phyloP scores from a whole-genome alignment of 1,140 invertebrate species.

The Paraescarpia echinospica region DNA sequence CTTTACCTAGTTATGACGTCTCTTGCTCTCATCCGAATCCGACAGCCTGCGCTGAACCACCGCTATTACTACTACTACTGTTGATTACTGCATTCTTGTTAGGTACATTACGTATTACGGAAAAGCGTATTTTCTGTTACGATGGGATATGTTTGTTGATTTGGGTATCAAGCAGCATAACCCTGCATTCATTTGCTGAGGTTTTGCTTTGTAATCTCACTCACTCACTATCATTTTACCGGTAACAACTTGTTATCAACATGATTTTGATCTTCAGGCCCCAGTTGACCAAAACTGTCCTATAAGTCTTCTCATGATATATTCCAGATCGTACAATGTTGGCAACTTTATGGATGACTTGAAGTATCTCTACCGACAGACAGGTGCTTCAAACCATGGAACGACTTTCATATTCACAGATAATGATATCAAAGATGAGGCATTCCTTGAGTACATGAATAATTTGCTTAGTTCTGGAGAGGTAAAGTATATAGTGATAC shows the following conservation, averaged over 20 bases:
- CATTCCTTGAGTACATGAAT: slow-evolving; percentile 59
- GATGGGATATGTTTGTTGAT: not conserved
- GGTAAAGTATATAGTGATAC: slow-evolving; percentile 34
- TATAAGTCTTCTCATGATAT: not conserved
- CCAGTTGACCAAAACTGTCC: not conserved
- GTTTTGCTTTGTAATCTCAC: too few species aligned
- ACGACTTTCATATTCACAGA: slow-evolving; percentile 92
- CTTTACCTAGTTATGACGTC: too few species aligned
- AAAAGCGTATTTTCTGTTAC: not conserved
- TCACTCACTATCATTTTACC: not conserved
- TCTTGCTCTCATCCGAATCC: too few species aligned
- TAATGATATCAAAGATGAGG: slow-evolving; percentile 59
- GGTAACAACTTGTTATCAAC: not conserved
- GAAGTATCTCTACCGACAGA: slow-evolving; percentile 83
- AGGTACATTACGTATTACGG: not conserved
- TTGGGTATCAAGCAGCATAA: not conserved
- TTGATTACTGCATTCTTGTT: not conserved
- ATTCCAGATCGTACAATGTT: slow-evolving; percentile 72
- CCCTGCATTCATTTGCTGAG: not conserved
- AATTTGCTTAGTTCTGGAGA: slow-evolving; percentile 59
- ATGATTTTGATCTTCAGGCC: not conserved
- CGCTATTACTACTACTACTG: too few species aligned
- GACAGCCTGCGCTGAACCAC: too few species aligned
- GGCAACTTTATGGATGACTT: slow-evolving; percentile 94
- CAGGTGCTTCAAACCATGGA: slow-evolving; percentile 92